Conservation (phyloP, 2,888 invertebrate genomes). For the Meiosimyza platycephala region DNA sequence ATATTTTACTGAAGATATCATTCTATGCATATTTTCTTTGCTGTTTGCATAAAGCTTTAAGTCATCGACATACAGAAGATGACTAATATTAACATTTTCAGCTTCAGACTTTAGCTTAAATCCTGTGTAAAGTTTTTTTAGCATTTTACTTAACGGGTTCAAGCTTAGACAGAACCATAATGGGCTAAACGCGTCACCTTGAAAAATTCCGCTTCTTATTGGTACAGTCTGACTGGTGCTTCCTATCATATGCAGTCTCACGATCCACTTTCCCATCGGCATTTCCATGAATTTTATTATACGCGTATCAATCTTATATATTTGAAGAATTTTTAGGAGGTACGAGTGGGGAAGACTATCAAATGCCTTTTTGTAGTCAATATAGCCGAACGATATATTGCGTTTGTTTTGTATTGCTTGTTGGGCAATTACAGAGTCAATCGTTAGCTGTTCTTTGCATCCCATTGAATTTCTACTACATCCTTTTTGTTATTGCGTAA, state of each 20-base stretch:
- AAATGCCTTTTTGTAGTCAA: neutral
- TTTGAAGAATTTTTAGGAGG: neutral
- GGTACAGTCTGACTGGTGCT: neutral
- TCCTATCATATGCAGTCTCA: neutral
- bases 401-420: constrained; percentile 4
- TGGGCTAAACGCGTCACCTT: constrained; percentile 6
- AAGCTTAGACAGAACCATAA: neutral
- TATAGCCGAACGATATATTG: neutral
- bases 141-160: neutral
- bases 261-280: neutral
- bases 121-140: neutral
- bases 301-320: neutral
- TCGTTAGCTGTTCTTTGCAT: constrained; percentile 12
- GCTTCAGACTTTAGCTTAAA: neutral
- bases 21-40: neutral
- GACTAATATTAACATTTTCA: neutral
- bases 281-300: neutral
- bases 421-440: neutral
- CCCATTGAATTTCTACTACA: neutral
- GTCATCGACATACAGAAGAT: constrained; percentile 16
- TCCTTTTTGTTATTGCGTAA: neutral
- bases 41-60: constrained; percentile 10
- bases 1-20: neutral
- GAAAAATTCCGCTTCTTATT: neutral
- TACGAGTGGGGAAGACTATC: neutral